These are phyloP conservation scores for Alethe diademata DNA, from an alignment of 2,113 vertebrate species.

Conservation along the genomic window DNA sequence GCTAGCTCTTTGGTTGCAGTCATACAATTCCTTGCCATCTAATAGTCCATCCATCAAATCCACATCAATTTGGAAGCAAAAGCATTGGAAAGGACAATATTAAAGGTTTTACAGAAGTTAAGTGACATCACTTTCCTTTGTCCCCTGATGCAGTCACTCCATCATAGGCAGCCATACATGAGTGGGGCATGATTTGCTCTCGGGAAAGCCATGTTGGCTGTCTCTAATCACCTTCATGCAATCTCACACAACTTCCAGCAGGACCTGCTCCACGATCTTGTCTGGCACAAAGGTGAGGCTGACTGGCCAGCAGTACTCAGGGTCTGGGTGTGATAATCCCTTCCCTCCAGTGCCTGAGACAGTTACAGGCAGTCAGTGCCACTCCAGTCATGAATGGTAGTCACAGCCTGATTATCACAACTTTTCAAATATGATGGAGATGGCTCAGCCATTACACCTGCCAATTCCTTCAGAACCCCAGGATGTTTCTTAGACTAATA, in stretches of 20 bases:
- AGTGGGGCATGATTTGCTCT: background rate
- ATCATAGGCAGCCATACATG: background rate
- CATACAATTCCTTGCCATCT: background rate
- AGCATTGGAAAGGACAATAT: background rate
- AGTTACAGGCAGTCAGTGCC: background rate
- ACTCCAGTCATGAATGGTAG: background rate
- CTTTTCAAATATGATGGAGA: background rate
- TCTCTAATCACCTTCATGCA: background rate
- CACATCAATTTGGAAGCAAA: background rate
- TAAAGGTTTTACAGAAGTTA: background rate
- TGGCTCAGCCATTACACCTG: background rate
- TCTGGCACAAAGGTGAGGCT: background rate
- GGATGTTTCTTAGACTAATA: background rate
- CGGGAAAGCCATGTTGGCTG: fast-evolving
- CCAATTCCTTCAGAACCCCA: background rate
- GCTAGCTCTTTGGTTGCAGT: background rate
- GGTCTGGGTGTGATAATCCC: background rate
- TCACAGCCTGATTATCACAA: background rate
- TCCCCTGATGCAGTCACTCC: background rate
- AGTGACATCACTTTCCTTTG: background rate
- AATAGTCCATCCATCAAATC: background rate
- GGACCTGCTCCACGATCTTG: background rate
- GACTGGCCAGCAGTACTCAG: background rate
- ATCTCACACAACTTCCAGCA: background rate
- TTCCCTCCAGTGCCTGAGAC: background rate